Evolutionary conservation across 1,140 invertebrate genomes (phyloP), one percentile per base, ranked within the genome.

Genomic region (Drosophila truncata): DNA sequence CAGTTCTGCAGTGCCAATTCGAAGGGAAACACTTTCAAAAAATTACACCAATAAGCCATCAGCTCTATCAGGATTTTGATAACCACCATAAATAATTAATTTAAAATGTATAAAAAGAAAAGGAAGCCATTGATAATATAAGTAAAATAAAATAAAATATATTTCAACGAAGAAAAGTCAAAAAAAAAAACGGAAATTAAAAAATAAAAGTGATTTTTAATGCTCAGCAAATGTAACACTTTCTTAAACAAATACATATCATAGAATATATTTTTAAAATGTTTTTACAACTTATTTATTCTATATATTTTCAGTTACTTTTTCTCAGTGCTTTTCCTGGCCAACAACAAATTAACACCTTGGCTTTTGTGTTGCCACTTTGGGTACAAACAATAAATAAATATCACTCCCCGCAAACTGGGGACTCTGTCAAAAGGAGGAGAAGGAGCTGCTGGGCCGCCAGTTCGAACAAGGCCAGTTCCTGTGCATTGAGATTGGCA

Each of bases 301-400:
- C 31, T 11, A 11, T 13, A 33, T 13, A 33, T 33, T 33, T 13
- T 11, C 3, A 13, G 4, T 11, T 33, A 33, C 0, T 33, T 65
- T 52, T 16, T 18, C 2, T 11, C 7, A 31, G 66, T 70, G 66
- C 31, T 44, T 7, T 66, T 27, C 18, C 46, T 33, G 62, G 31
- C 67, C 83, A 83, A 66, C 84, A 90, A 88, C 84, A 88, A 88
- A 88, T 90, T 88, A 88, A 88, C 84, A 88, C 84, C 84, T 88
- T 90, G 85, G 84, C 84, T 88, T 90, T 88, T 88, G 81, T 90
- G 85, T 81, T 90, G 85, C 85, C 85, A 90, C 85, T 82, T 90
- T 91, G 85, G 85, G 86, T 90, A 90, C 82, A 90, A 90, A 90
- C 85, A 90, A 90, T 90, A 90, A 90, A 90, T 90, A 90, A 90